phyloP scores from a whole-genome alignment of 2,113 vertebrate species.

The Pollimyrus isidori region DNA sequence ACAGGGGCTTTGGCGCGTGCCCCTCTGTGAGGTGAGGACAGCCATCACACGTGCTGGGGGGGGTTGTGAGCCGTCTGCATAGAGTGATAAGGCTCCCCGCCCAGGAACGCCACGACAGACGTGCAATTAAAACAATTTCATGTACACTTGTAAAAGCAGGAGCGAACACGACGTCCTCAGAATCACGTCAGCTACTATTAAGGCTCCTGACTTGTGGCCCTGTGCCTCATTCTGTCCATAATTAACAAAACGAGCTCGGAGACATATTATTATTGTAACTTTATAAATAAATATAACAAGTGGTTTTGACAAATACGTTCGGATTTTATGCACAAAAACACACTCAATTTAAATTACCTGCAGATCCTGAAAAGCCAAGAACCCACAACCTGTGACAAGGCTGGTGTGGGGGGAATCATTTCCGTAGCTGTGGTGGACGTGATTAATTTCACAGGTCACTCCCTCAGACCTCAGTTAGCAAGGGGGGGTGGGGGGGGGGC shows the following conservation, averaged over 20 bases:
- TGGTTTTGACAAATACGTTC: neutral
- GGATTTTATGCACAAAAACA: slow-evolving; percentile 10
- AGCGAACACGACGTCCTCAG: neutral
- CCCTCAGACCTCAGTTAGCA: slow-evolving; percentile 48
- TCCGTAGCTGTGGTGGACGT: slow-evolving; percentile 63
- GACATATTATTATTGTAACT: neutral
- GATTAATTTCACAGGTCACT: slow-evolving; percentile 62
- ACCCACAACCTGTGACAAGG: slow-evolving; percentile 57
- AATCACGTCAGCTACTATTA: neutral
- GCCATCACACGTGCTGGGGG: neutral
- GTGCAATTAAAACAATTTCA: neutral
- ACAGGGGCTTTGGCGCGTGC: neutral
- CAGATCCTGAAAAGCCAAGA: slow-evolving; percentile 55
- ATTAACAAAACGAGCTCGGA: neutral
- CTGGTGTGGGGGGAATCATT: slow-evolving; percentile 66
- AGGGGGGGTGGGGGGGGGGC: slow-evolving; percentile 25
- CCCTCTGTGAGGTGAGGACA: neutral
- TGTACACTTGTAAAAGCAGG: neutral
- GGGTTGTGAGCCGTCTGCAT: neutral
- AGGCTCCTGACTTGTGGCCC: neutral
- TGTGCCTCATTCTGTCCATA: neutral
- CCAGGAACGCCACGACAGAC: neutral
- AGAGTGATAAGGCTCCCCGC: neutral
- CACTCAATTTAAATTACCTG: slow-evolving; percentile 50
- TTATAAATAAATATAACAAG: neutral